phyloP scores from a whole-genome alignment of 2,113 vertebrate genomes.

The Petrocephalus zakoni region DNA sequence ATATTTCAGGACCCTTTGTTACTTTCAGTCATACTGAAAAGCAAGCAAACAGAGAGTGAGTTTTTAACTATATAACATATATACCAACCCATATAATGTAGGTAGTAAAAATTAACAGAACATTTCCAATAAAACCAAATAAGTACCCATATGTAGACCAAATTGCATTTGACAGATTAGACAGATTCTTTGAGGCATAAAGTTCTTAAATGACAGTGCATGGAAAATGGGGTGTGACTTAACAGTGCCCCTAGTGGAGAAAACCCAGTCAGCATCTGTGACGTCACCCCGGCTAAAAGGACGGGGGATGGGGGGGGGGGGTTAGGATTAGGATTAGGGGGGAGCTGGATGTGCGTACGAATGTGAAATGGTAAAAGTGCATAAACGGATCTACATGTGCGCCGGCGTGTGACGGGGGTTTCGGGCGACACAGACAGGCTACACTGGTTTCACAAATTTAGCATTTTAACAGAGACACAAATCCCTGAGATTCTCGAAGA shows the following conservation, averaged over 20 bases:
- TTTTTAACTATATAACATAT: neutral
- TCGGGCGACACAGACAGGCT: constrained; percentile 31
- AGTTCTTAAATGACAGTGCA: neutral
- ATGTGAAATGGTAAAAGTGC: neutral
- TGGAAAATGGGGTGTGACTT: constrained; percentile 15
- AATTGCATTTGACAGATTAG: constrained; percentile 38
- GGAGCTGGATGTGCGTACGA: neutral
- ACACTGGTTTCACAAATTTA: constrained; percentile 19
- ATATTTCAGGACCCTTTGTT: neutral
- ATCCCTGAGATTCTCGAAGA: neutral
- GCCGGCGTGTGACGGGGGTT: neutral
- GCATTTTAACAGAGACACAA: neutral
- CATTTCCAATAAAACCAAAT: neutral
- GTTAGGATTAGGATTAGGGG: no score
- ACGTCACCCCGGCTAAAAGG: neutral
- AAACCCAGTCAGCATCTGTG: neutral
- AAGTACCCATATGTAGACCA: neutral
- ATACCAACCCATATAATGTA: neutral
- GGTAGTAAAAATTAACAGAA: neutral
- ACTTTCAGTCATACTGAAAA: neutral
- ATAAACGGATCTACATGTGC: neutral
- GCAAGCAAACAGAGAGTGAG: neutral
- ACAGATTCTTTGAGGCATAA: neutral
- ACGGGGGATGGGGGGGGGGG: no score
- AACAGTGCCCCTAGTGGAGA: constrained; percentile 31